Evolutionary conservation across 2,888 invertebrate genomes (phyloP).

Genomic region (Dorcus hopei): DNA sequence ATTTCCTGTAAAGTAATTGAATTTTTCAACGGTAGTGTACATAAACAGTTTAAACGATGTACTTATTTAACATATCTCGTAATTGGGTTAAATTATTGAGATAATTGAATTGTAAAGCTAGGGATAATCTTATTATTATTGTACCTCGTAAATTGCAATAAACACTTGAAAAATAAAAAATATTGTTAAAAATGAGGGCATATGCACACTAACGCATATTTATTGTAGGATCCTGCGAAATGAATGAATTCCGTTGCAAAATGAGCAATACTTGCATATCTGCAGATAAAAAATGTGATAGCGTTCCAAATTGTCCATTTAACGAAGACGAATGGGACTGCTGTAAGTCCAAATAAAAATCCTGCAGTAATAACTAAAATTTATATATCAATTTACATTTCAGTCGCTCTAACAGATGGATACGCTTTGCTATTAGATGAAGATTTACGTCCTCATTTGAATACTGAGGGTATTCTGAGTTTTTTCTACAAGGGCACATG

Average conservation of each 20-base stretch:
- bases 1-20: too few relatives aligned
- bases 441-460: constrained; percentile 60
- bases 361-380: constrained; percentile 13
- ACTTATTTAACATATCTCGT: too few relatives aligned
- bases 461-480: constrained; percentile 61
- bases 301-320: constrained; percentile 59
- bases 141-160: too few relatives aligned
- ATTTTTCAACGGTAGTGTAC: too few relatives aligned
- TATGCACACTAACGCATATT: neutral
- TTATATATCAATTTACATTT: constrained; percentile 33
- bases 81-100: too few relatives aligned
- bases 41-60: too few relatives aligned
- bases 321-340: constrained; percentile 79
- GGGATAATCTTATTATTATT: too few relatives aligned
- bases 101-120: too few relatives aligned
- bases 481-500: constrained; percentile 61
- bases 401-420: constrained; percentile 69
- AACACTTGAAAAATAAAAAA: too few relatives aligned
- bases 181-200: too few relatives aligned
- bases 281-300: constrained; percentile 62
- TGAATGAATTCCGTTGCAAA: constrained; percentile 61
- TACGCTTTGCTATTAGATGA: constrained; percentile 57
- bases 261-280: constrained; percentile 64
- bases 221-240: constrained; percentile 56
- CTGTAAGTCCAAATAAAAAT: constrained; percentile 54